Evolutionary conservation across 2,797 vertebrate species (phyloP).

Genomic region (Mus spretus): DNA sequence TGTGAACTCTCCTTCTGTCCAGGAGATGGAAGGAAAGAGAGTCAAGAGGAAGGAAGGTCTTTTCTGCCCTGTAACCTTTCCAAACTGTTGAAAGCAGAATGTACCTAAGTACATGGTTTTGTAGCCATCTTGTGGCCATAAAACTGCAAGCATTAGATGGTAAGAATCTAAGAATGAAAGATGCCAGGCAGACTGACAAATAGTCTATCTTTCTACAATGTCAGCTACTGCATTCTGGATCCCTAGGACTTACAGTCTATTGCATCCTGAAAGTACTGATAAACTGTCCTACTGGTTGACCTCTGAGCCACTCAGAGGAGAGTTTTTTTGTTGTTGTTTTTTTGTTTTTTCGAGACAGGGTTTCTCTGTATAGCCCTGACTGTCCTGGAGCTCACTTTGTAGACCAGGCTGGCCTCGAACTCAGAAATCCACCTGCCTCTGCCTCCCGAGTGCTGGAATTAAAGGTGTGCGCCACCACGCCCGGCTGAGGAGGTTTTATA

Average conservation of each 20-base stretch:
- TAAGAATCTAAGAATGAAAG: too few relatives aligned
- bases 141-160: background rate
- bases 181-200: background rate
- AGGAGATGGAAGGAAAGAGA: background rate
- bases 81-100: background rate
- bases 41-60: background rate
- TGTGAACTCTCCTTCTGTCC: background rate
- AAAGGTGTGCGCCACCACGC: too few relatives aligned
- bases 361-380: too few relatives aligned
- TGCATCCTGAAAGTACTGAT: background rate
- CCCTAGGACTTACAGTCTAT: background rate
- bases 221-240: background rate
- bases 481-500: background rate
- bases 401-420: too few relatives aligned
- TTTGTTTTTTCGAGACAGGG: too few relatives aligned
- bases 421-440: too few relatives aligned
- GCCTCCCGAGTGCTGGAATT: too few relatives aligned
- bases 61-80: background rate
- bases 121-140: background rate
- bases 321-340: too few relatives aligned
- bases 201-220: background rate
- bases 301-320: background rate
- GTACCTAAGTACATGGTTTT: background rate
- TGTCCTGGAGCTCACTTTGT: too few relatives aligned
- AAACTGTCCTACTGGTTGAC: background rate